Conservation (phyloP, 37 sponge, comb jelly and placozoan genomes). For the Geodia barretti region DNA sequence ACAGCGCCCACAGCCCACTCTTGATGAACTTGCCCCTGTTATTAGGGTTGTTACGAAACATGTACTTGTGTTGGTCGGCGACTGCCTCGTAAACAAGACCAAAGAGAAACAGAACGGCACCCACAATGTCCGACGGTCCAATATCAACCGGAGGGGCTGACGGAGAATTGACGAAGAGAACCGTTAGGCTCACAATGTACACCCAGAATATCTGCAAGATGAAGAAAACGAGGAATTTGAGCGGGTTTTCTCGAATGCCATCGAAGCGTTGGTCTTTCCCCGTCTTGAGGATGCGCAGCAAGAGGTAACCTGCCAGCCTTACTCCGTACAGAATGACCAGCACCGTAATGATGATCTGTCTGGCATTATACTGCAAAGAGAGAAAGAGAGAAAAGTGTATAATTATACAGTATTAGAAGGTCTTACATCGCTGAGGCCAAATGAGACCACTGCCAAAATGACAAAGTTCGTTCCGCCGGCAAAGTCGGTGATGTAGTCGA, state of each 20-base stretch:
- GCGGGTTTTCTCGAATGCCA: conserved; percentile 41
- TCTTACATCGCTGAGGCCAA: conserved; percentile 43
- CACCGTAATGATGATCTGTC: conserved; percentile 44
- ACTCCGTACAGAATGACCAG: conserved; percentile 51
- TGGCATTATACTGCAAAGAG: conserved; percentile 18
- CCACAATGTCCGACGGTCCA: conserved; percentile 26
- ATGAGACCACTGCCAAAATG: conserved; percentile 33
- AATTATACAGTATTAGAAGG: not conserved
- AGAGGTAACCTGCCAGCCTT: conserved; percentile 47
- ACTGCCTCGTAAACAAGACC: conserved; percentile 51
- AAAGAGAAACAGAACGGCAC: conserved; percentile 43
- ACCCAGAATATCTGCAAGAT: conserved; percentile 58
- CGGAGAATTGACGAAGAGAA: conserved; percentile 48
- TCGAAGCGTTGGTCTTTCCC: conserved; percentile 62
- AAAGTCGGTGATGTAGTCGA: conserved; percentile 48
- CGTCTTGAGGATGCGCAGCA: conserved; percentile 41
- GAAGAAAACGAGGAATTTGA: conserved; percentile 57
- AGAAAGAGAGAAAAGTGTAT: not conserved
- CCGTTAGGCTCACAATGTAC: conserved; percentile 43
- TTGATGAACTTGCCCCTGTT: conserved; percentile 60
- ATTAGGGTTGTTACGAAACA: conserved; percentile 42
- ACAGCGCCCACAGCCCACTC: conserved; percentile 52
- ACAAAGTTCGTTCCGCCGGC: conserved; percentile 48
- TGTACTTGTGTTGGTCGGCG: conserved; percentile 51
- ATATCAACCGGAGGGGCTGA: not conserved